Evolutionary conservation across 2,113 vertebrate genomes (phyloP), one percentile per base, ranked within the genome.

Genomic region (Struthio camelus): DNA sequence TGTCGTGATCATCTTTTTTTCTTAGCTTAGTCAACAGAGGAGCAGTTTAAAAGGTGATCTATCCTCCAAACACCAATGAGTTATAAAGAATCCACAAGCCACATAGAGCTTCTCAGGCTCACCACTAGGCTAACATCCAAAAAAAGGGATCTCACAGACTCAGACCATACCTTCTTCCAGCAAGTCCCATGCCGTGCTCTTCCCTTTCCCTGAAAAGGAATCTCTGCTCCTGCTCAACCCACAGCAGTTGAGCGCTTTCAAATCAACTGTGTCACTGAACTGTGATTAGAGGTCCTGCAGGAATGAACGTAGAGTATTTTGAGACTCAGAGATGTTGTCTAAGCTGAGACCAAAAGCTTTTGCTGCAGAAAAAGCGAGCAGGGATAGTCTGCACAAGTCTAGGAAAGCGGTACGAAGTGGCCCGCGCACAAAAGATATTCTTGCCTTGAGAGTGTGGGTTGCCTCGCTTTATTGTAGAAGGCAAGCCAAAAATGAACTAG

Each of bases 361-460:
- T 24, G 30, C 61, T 36, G 51, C n/a, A 20, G 51, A 14, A 53
- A 4, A 27, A 40, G 7, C 1, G 2, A 36, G 25, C 22, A 7
- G 51, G 7, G 4, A 3, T 0, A 6, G 6, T 11, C 28, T 7
- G 48, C n/a, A n/a, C 42, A 20, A 42, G 11, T 8, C 6, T 2
- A 48, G 48, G 48, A 19, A 11, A 1, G 42, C 1, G 15, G 28
- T 27, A 32, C 66, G 59, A 40, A 17, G 5, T 1, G 50, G 40
- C 24, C 56, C 34, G 8, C 30, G 9, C 18, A 36, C n/a, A n/a
- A n/a, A 22, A 53, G 7, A 13, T 11, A 3, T 28, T 50, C 54
- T 22, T 22, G 22, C 44, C 17, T 20, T 8, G 14, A 20, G 15
- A 42, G 23, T 11, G 50, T 5, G 50, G 17, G 58, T 10, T 17